These are phyloP conservation scores for Ophiothrix spiculata DNA, from an alignment of 35 echinoderm and acorn worm genomes.

Conservation along the genomic window DNA sequence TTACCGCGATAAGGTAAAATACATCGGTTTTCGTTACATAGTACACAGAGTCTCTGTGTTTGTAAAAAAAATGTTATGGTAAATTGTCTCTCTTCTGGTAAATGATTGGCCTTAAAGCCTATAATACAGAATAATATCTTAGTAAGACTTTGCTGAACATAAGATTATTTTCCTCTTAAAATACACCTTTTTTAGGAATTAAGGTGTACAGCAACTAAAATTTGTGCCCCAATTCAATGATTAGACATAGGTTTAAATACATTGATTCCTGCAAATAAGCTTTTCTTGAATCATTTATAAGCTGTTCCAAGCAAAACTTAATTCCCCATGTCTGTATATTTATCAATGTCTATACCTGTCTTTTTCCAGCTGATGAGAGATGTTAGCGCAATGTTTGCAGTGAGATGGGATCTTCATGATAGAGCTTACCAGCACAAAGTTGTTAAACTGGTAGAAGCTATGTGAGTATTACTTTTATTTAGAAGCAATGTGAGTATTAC, in stretches of 20 bases:
- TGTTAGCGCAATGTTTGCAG: slow-evolving; percentile 49
- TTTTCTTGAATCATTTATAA: background rate
- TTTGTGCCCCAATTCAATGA: background rate
- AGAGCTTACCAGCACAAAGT: slow-evolving; percentile 50
- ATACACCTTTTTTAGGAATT: background rate
- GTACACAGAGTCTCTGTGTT: too few species aligned
- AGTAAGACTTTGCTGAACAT: too few species aligned
- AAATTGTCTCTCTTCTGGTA: too few species aligned
- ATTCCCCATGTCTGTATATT: background rate
- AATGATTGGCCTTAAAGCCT: too few species aligned
- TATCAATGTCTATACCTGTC: background rate
- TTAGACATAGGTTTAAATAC: background rate
- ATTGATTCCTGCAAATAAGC: background rate
- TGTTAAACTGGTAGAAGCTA: slow-evolving; percentile 25
- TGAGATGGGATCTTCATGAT: background rate
- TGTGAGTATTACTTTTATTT: slow-evolving; percentile 69
- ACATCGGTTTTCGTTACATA: too few species aligned
- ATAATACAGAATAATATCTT: too few species aligned
- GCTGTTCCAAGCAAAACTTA: background rate
- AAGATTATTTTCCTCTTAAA: background rate
- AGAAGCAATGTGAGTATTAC: too few species aligned
- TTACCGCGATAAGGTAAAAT: slow-evolving; percentile 48
- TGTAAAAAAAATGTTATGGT: too few species aligned
- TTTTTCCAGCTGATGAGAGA: slow-evolving; percentile 26
- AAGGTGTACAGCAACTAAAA: background rate